These are phyloP conservation scores for Cryptoleucopteryx plumbea DNA, from an alignment of 2,113 vertebrate genomes.

Conservation along the genomic window DNA sequence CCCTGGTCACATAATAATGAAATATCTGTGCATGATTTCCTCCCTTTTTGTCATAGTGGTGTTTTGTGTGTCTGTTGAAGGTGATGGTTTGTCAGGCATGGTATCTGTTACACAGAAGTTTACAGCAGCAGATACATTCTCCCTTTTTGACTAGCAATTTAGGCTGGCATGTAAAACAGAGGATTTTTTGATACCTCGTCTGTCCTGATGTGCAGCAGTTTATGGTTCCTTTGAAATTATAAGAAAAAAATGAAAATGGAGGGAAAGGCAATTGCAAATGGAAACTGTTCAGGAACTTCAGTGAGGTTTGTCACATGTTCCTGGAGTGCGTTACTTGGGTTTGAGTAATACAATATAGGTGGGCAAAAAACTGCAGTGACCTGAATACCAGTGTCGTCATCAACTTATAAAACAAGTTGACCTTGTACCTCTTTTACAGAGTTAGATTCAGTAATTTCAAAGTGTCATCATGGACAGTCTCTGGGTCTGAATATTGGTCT, in stretches of 20 bases:
- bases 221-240: background rate
- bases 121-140: conserved; percentile 25
- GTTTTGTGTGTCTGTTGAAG: conserved; percentile 64
- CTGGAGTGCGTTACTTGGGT: background rate
- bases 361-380: background rate
- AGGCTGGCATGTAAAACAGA: background rate
- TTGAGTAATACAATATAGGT: background rate
- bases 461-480: background rate
- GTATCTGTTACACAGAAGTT: conserved; percentile 42
- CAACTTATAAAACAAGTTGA: background rate
- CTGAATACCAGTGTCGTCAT: background rate
- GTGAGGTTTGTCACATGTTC: background rate
- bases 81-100: conserved; percentile 67
- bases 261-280: background rate
- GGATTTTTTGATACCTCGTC: background rate
- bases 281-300: background rate
- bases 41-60: conserved; percentile 63
- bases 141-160: conserved; percentile 41
- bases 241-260: background rate
- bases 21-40: conserved; percentile 73
- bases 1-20: conserved; percentile 54
- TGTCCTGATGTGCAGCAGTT: background rate
- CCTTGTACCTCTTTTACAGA: background rate
- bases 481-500: background rate
- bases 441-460: background rate